These are phyloP conservation scores for Sycophaga agraensis DNA, from an alignment of 1,140 invertebrate species.

Conservation along the genomic window DNA sequence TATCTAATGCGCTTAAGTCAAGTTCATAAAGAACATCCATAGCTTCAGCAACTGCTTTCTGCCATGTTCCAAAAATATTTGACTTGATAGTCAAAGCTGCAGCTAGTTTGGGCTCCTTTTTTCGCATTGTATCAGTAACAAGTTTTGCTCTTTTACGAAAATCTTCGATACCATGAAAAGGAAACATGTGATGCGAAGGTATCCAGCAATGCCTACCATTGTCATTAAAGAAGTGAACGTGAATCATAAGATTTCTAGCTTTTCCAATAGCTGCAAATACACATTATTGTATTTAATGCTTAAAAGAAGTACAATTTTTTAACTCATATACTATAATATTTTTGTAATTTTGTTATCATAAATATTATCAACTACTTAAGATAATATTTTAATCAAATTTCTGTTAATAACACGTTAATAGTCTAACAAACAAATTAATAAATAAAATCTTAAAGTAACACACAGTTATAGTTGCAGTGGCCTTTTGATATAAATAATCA, in stretches of 20 bases:
- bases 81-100: slow-evolving; percentile 57
- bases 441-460: not conserved
- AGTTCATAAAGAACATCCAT: slow-evolving; percentile 29
- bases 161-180: slow-evolving; percentile 66
- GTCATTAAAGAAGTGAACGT: slow-evolving; percentile 83
- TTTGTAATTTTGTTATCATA: not conserved
- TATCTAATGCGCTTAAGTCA: slow-evolving; percentile 20
- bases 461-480: too few relatives aligned
- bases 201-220: slow-evolving; percentile 76
- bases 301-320: not conserved
- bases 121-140: slow-evolving; percentile 34
- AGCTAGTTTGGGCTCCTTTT: slow-evolving; percentile 58
- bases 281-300: not conserved
- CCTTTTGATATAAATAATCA: too few relatives aligned
- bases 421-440: not conserved
- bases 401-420: not conserved
- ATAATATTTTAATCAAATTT: not conserved
- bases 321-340: not conserved
- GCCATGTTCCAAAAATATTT: slow-evolving; percentile 59
- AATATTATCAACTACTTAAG: not conserved
- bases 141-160: slow-evolving; percentile 57
- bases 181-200: slow-evolving; percentile 62
- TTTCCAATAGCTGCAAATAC: slow-evolving; percentile 41
- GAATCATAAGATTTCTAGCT: slow-evolving; percentile 56
- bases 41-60: slow-evolving; percentile 63